A percentile compares a stretch with the other conserved stretches of the same genome.
Conservation (phyloP, 2,888 invertebrate species). For the Thumatha senex region DNA sequence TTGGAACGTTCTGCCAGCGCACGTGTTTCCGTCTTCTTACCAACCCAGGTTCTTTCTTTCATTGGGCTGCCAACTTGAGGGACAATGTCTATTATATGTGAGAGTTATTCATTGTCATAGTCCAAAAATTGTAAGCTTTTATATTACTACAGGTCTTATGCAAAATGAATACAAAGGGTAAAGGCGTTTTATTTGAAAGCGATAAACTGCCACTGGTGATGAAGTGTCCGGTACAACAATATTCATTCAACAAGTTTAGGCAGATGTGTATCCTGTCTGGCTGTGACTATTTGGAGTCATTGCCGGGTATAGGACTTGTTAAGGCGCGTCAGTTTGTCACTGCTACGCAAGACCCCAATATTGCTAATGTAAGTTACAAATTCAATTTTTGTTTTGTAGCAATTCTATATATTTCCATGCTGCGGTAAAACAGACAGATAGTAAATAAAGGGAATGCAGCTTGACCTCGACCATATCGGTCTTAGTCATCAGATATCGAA, state of each 20-base stretch:
- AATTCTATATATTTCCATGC: too few relatives aligned
- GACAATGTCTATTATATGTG: too few relatives aligned
- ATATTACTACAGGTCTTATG: conserved; percentile 89
- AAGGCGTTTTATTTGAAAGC: conserved; percentile 91
- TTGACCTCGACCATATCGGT: too few relatives aligned
- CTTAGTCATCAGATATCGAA: too few relatives aligned
- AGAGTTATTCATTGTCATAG: too few relatives aligned
- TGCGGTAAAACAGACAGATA: too few relatives aligned
- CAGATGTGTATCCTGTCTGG: conserved; percentile 99
- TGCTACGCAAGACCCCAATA: conserved; percentile 89
- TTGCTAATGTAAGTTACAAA: conserved; percentile 84
- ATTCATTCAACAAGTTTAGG: conserved; percentile 96
- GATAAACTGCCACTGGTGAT: conserved; percentile 88
- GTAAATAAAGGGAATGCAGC: too few relatives aligned
- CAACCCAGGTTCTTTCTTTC: too few relatives aligned
- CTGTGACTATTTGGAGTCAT: conserved; percentile 97
- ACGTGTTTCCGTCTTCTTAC: too few relatives aligned
- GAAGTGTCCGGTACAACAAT: conserved; percentile 86
- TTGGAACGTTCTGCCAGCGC: too few relatives aligned
- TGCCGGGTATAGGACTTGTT: conserved; percentile 96
- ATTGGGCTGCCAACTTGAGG: too few relatives aligned
- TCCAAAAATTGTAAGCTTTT: background rate
- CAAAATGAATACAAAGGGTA: conserved; percentile 94
- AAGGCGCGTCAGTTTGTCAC: conserved; percentile 95
- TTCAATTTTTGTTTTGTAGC: too few relatives aligned